These are phyloP conservation scores for Dicyrtomina minuta DNA, from an alignment of 2,888 invertebrate species.

Conservation along the genomic window DNA sequence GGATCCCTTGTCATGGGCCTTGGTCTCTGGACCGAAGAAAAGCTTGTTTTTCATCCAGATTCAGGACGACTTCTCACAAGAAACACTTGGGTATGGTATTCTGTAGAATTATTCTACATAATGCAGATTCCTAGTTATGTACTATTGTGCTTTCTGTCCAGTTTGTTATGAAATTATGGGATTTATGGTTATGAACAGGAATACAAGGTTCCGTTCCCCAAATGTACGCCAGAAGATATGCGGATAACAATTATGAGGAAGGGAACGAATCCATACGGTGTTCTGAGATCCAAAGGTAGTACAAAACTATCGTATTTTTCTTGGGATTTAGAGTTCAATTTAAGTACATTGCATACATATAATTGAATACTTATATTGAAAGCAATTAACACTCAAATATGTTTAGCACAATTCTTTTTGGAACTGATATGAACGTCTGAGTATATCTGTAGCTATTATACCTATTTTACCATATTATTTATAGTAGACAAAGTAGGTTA, in stretches of 20 bases:
- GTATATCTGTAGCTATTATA: too few species aligned
- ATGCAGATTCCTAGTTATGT: too few species aligned
- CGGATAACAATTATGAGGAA: conserved; percentile 67
- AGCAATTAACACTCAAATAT: too few species aligned
- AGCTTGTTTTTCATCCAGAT: conserved; percentile 65
- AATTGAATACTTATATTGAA: not conserved
- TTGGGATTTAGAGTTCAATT: not conserved
- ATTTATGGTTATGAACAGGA: too few species aligned
- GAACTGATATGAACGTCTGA: too few species aligned
- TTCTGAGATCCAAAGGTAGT: conserved; percentile 68
- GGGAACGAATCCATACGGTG: conserved; percentile 66
- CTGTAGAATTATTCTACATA: not conserved
- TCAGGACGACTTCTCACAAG: conserved; percentile 71
- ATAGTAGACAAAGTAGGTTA: too few species aligned
- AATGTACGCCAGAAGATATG: conserved; percentile 53
- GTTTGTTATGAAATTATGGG: not conserved
- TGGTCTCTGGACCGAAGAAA: conserved; percentile 76
- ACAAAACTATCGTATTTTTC: too few species aligned
- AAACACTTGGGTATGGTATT: conserved; percentile 72
- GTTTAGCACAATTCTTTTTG: too few species aligned
- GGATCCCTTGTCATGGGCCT: conserved; percentile 63
- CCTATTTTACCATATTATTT: too few species aligned
- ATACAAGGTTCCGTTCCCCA: conserved; percentile 50
- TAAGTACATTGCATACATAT: not conserved
- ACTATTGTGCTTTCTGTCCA: not conserved